Base-by-base conservation (phyloP, 2,888 invertebrate species). In the Caenorhabditis sp. region DNA sequence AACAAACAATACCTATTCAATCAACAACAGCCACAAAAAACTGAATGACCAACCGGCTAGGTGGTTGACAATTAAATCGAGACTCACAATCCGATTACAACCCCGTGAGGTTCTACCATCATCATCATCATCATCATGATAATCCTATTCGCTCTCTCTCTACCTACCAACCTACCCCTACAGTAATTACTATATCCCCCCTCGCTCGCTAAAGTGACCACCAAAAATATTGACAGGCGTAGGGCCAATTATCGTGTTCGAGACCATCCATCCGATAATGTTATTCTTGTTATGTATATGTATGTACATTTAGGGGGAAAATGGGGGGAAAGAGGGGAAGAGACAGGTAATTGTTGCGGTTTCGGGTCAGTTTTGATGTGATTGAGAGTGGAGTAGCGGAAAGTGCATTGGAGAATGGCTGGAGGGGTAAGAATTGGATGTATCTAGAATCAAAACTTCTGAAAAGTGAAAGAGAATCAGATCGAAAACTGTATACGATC, bases 211-310 rank as follows among this genome's bases (percentile, higher is more conserved):
- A 43, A 43, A 43, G 17, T 43, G 43, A 43, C 43, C 43, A 43
- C 43, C 43, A 43, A 43, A 43, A 43, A 43, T 43, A 43, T 43
- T 43, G 43, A 43, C 43, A 43, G 43, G 17, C 14, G 36, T 5
- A 36, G 10, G 36, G 36, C 12, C 43, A 43, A 43, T 43, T 43
- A 43, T 43, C 43, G 43, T 43, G 43, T 43, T 43, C 43, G 43
- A 43, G 43, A 43, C 43, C 43, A 43, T 43, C 43, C 43, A 43
- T 43, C 43, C 43, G 43, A 43, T 43, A 43, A 43, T 43, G 43
- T 43, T 43, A 43, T 43, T 43, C 43, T 43, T 43, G 43, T 43
- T 43, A 43, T 43, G 36, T 36, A 36, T 36, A 36, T 36, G 10
- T 36, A 8, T 36, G 43, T 10, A 17, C 12, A 43, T 31, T 31